Conservation (phyloP, 1,140 invertebrate genomes). For the Calliopsis andreniformis region DNA sequence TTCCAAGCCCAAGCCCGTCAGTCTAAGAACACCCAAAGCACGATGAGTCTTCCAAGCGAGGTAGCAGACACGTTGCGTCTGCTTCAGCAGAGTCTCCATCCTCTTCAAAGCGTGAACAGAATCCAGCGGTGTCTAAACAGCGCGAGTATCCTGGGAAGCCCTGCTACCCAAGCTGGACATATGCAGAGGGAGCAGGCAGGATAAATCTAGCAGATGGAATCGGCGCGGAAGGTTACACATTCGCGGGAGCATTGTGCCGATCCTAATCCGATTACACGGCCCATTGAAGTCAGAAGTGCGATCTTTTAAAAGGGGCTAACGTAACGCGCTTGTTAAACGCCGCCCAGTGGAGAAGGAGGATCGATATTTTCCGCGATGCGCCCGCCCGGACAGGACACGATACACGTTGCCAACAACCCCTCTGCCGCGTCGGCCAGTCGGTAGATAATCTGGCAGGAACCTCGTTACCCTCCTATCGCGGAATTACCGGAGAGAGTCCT, state of each 20-base stretch:
- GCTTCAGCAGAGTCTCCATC: neutral
- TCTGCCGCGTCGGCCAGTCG: conserved; percentile 40
- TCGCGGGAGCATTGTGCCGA: conserved; percentile 68
- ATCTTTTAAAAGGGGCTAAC: conserved; percentile 78
- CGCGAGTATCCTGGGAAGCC: neutral
- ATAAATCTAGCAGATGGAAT: conserved; percentile 76
- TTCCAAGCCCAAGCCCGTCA: too few species aligned
- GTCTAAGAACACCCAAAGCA: neutral
- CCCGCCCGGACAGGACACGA: conserved; percentile 37
- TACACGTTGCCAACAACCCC: conserved; percentile 58
- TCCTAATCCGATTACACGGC: conserved; percentile 81
- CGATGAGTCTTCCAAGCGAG: conserved; percentile 15
- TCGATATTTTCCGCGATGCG: conserved; percentile 75
- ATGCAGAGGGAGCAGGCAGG: conserved; percentile 32
- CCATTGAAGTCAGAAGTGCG: conserved; percentile 81
- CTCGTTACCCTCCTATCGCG: conserved; percentile 72
- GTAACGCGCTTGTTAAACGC: conserved; percentile 77
- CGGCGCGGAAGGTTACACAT: conserved; percentile 67
- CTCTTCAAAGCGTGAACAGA: neutral
- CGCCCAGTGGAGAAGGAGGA: conserved; percentile 49
- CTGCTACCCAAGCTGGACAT: conserved; percentile 16
- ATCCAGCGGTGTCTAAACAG: neutral
- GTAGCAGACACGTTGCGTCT: neutral
- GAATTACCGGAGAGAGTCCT: conserved; percentile 59
- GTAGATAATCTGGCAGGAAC: conserved; percentile 70